These are phyloP conservation scores for Pogoniulus pusillus DNA, from an alignment of 2,797 vertebrate genomes.

Conservation along the genomic window DNA sequence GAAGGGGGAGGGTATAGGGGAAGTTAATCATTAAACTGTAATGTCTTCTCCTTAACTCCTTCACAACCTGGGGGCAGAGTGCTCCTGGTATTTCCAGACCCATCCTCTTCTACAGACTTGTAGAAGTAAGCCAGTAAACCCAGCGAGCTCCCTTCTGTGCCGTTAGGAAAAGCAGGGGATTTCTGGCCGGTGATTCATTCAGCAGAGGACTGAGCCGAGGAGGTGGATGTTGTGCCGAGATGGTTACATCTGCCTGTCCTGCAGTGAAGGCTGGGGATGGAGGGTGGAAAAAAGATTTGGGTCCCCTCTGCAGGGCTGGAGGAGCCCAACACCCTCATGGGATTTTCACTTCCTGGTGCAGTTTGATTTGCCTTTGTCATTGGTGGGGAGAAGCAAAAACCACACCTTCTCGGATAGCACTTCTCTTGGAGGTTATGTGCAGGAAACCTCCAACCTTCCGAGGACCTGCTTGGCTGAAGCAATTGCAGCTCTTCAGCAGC, in stretches of 20 bases:
- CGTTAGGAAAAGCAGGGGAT: neutral
- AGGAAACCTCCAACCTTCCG: neutral
- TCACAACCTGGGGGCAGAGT: neutral
- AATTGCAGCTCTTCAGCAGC: slow-evolving; percentile 17
- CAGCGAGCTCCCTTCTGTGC: neutral
- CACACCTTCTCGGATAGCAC: slow-evolving; percentile 29
- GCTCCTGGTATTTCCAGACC: neutral
- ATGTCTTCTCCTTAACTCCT: slow-evolving; percentile 58
- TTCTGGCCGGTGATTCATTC: neutral
- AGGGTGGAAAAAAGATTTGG: neutral
- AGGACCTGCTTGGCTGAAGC: slow-evolving; percentile 4
- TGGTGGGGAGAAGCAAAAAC: slow-evolving; percentile 44
- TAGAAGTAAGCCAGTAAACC: neutral
- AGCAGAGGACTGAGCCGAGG: neutral
- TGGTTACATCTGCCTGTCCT: neutral
- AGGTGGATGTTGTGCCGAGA: neutral
- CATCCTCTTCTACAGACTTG: neutral
- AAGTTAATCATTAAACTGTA: slow-evolving; percentile 64
- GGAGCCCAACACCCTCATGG: neutral
- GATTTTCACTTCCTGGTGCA: slow-evolving; percentile 53
- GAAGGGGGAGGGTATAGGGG: slow-evolving; percentile 58
- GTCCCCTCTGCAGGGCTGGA: neutral
- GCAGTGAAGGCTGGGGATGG: neutral
- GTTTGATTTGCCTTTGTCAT: slow-evolving; percentile 44
- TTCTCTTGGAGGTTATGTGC: neutral